Percentiles rank a stretch among this genome's conserved stretches.
Conservation (phyloP, 1,140 invertebrate genomes). For the Drosophila repleta region DNA sequence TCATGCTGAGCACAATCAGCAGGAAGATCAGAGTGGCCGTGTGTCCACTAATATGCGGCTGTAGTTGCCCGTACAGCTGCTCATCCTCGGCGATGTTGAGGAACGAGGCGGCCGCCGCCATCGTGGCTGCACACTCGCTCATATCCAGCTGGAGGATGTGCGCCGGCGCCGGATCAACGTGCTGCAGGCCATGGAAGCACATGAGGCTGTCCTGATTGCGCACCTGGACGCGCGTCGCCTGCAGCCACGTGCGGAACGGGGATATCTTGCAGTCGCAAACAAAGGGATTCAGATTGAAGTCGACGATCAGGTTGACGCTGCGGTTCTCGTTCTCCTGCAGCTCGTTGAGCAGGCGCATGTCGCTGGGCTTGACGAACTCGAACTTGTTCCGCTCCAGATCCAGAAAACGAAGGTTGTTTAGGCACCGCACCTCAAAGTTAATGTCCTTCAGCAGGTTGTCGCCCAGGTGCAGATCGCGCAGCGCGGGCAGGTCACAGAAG, state of each 20-base stretch:
- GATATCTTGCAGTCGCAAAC: slow-evolving; percentile 87
- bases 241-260: slow-evolving; percentile 88
- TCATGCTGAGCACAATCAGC: slow-evolving; percentile 85
- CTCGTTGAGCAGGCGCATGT: slow-evolving; percentile 86
- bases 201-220: slow-evolving; percentile 85
- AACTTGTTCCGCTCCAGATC: slow-evolving; percentile 90
- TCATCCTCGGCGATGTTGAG: slow-evolving; percentile 63
- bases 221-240: slow-evolving; percentile 86
- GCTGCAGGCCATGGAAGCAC: slow-evolving; percentile 83
- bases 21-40: slow-evolving; percentile 85
- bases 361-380: slow-evolving; percentile 85
- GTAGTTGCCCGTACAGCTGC: slow-evolving; percentile 49
- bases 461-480: slow-evolving; percentile 89
- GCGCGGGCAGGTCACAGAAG: slow-evolving; percentile 89
- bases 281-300: slow-evolving; percentile 89
- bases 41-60: slow-evolving; percentile 76
- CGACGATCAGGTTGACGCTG: slow-evolving; percentile 86
- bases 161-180: slow-evolving; percentile 67
- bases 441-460: slow-evolving; percentile 87
- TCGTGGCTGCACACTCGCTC: slow-evolving; percentile 75
- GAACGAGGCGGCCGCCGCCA: slow-evolving; percentile 72
- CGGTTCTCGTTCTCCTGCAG: slow-evolving; percentile 84
- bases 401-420: slow-evolving; percentile 88
- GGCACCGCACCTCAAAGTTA: slow-evolving; percentile 88
- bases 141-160: slow-evolving; percentile 82